Conservation (phyloP, 1,140 invertebrate genomes). For the Glomeris maerens region DNA sequence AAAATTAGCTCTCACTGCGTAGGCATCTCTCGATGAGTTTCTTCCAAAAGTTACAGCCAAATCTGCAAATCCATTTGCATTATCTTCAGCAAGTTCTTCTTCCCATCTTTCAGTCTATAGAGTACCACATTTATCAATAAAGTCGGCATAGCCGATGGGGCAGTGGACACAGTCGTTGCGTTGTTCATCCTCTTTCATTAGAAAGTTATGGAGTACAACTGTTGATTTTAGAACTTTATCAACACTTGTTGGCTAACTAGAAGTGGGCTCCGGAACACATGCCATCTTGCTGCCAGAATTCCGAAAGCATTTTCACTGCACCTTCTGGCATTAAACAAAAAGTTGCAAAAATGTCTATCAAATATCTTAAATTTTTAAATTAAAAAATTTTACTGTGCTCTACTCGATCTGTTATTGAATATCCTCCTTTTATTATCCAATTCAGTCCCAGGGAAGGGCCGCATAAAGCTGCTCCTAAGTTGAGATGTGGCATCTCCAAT, state of each 20-base stretch:
- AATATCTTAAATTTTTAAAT: no score
- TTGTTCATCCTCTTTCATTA: neutral
- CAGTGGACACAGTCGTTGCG: neutral
- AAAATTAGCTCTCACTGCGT: neutral
- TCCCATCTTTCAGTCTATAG: neutral
- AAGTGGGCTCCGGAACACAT: constrained; percentile 13
- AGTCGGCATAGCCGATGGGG: constrained; percentile 1
- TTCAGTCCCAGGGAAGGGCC: constrained; percentile 22
- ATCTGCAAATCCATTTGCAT: no score
- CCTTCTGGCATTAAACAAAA: constrained; percentile 1
- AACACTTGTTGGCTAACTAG: neutral
- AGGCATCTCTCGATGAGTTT: neutral
- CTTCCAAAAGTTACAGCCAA: neutral
- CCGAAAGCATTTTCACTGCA: no score
- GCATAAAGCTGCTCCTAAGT: constrained; percentile 24
- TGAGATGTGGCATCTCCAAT: constrained; percentile 31
- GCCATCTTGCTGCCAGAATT: constrained; percentile 17
- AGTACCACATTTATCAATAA: constrained; percentile 1
- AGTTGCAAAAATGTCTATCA: no score
- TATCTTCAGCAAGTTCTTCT: neutral
- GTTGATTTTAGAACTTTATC: constrained; percentile 3
- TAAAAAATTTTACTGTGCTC: no score
- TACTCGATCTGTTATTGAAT: constrained; percentile 27
- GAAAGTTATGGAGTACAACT: constrained; percentile 12
- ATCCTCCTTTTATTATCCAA: constrained; percentile 19